Percentiles rank a stretch among this genome's conserved stretches.
Conservation (phyloP, 2,797 vertebrate species). For the Thaleichthys pacificus region DNA sequence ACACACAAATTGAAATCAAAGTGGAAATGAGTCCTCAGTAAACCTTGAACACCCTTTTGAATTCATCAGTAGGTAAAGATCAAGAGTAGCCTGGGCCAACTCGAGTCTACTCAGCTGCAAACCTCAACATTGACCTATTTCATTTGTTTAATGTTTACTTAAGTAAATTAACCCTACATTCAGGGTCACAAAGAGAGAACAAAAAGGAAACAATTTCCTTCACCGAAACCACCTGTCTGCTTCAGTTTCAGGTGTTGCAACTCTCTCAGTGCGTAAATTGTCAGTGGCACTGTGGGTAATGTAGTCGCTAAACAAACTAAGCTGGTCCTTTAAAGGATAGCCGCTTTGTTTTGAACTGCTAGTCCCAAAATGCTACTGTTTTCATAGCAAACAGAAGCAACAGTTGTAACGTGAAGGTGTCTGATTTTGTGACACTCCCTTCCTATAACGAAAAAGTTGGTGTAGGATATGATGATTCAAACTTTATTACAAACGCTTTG, state of each 20-base stretch:
- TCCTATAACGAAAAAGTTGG: conserved; percentile 12
- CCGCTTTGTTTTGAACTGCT: conserved; percentile 50
- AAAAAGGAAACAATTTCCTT: not conserved
- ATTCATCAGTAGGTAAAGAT: too few relatives aligned
- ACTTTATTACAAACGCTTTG: conserved; percentile 25
- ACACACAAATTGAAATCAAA: too few relatives aligned
- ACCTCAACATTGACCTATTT: too few relatives aligned
- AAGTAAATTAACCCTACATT: too few relatives aligned
- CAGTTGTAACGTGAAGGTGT: conserved; percentile 35
- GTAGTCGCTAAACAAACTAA: conserved; percentile 42
- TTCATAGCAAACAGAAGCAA: conserved; percentile 32
- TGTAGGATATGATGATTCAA: conserved; percentile 31
- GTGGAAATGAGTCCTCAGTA: too few relatives aligned
- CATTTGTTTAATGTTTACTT: too few relatives aligned
- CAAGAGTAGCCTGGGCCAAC: too few relatives aligned
- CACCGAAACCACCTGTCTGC: conserved; percentile 66
- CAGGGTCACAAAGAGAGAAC: not conserved
- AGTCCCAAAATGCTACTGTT: conserved; percentile 63
- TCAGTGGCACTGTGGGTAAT: conserved; percentile 60
- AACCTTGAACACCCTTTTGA: too few relatives aligned
- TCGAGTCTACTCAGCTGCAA: too few relatives aligned
- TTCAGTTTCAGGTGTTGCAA: conserved; percentile 74
- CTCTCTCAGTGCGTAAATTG: conserved; percentile 33
- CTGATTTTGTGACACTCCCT: conserved; percentile 40
- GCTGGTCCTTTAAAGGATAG: conserved; percentile 12